phyloP scores from a whole-genome alignment of 2,797 vertebrate species.

The Eulemur rubriventer region DNA sequence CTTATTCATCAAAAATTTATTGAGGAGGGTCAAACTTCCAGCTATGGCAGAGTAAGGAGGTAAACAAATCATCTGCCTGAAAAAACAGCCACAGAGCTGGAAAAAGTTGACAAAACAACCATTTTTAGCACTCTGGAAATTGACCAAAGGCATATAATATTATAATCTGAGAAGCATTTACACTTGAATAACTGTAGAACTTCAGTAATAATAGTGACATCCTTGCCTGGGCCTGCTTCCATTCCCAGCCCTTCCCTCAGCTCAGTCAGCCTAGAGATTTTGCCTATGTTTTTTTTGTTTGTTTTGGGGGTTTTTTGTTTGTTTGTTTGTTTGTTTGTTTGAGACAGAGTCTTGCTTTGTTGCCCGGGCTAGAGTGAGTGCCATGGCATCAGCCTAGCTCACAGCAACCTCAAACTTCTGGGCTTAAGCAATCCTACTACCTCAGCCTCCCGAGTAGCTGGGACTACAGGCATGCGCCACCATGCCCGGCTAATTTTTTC shows the following conservation, averaged over 20 bases:
- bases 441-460: no score
- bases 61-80: background rate
- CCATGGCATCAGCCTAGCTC: no score
- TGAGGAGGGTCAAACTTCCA: background rate
- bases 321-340: no score
- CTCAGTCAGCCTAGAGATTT: background rate
- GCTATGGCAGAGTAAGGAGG: background rate
- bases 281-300: background rate
- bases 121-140: background rate
- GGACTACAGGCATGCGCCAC: no score
- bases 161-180: background rate
- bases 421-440: no score
- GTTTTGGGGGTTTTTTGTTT: no score
- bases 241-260: background rate
- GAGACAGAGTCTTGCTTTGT: no score
- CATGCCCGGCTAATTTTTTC: no score
- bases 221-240: background rate
- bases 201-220: background rate
- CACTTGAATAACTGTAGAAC: background rate
- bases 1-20: background rate
- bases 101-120: background rate
- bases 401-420: no score
- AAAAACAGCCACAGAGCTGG: background rate
- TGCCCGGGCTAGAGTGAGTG: no score
- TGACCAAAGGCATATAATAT: background rate